These are phyloP conservation scores for Lepidurus apus DNA, from an alignment of 1,140 invertebrate genomes.

Conservation along the genomic window DNA sequence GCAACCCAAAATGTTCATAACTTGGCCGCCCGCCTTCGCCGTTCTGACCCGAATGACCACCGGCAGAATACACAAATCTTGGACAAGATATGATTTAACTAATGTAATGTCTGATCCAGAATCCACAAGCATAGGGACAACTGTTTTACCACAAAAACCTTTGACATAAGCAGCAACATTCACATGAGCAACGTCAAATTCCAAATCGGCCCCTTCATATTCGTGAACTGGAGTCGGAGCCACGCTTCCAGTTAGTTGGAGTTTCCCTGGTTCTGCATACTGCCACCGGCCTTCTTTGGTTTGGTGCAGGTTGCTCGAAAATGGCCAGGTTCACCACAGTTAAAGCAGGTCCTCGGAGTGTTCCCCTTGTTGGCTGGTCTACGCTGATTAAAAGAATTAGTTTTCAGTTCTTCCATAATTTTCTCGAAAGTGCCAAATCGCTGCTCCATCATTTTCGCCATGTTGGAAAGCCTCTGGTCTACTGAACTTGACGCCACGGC, in stretches of 20 bases:
- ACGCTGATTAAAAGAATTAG: not conserved
- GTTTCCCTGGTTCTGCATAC: not conserved
- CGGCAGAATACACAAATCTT: not conserved
- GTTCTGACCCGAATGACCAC: not conserved
- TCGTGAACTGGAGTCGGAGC: not conserved
- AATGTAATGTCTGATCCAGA: not conserved
- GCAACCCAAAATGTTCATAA: constrained; percentile 1
- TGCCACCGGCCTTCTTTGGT: not conserved
- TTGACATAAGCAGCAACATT: not conserved
- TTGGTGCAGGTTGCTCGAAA: not conserved
- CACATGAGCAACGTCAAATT: not conserved
- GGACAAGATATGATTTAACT: not conserved
- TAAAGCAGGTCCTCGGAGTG: not conserved
- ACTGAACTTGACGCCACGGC: not conserved
- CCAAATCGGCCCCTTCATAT: not conserved
- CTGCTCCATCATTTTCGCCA: not conserved
- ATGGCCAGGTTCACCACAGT: not conserved
- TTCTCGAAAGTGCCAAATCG: not conserved
- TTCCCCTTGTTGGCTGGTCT: not conserved
- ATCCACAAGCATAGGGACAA: constrained; percentile 5
- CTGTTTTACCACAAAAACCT: not conserved
- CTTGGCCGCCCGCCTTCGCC: not conserved
- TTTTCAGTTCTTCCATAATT: not conserved
- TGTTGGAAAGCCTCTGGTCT: not conserved
- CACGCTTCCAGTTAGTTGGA: not conserved